Percentiles rank a stretch among this genome's conserved stretches.
Evolutionary conservation across 1,140 invertebrate genomes (phyloP).

Genomic region (Diachasmimorpha longicaudata): DNA sequence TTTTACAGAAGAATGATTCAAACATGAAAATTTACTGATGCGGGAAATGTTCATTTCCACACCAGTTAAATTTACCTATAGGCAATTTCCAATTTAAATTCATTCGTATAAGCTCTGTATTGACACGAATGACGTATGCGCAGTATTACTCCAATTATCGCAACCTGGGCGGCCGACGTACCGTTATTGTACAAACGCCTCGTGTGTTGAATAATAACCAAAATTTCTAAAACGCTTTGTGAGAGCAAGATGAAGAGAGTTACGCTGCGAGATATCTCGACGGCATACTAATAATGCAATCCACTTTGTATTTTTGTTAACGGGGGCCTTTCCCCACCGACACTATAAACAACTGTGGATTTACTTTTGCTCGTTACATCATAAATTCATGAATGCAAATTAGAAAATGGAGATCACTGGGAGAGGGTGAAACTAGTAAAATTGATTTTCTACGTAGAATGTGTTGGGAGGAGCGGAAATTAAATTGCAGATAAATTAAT

Average conservation of each 20-base stretch:
- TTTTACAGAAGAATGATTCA: too few species aligned
- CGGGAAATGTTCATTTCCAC: too few species aligned
- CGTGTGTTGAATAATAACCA: neutral
- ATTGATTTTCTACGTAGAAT: neutral
- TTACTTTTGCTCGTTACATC: neutral
- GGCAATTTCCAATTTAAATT: neutral
- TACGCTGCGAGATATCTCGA: neutral
- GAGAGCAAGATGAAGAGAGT: neutral
- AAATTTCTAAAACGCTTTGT: neutral
- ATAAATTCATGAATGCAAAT: slow-evolving; percentile 3
- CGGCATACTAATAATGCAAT: neutral
- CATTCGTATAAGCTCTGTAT: neutral
- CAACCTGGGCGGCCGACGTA: neutral
- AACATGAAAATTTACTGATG: too few species aligned
- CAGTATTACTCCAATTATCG: neutral
- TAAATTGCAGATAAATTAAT: neutral
- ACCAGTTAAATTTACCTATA: too few species aligned
- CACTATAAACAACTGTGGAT: neutral
- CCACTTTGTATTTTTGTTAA: neutral
- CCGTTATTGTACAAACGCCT: neutral
- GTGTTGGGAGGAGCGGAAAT: neutral
- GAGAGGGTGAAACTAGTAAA: neutral
- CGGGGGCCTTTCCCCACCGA: neutral
- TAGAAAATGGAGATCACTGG: neutral
- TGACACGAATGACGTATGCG: neutral